Conservation (phyloP, 2,797 vertebrate genomes). For the Falco concolor region DNA sequence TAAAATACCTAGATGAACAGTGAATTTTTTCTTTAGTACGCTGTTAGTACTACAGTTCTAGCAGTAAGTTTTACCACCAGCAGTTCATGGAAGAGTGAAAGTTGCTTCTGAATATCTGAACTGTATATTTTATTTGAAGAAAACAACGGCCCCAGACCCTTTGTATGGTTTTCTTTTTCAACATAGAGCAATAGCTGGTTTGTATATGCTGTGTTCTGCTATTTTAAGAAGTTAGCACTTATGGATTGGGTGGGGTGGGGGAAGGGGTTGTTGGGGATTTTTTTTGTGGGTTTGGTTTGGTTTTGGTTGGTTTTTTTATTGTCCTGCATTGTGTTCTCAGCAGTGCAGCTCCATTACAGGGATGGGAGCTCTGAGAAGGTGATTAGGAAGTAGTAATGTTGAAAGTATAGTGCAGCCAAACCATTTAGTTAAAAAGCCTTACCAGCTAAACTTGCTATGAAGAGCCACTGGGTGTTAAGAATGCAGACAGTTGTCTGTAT, state of each 20-base stretch:
- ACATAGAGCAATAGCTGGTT: not conserved
- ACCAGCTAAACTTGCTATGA: not conserved
- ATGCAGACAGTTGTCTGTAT: fast-evolving
- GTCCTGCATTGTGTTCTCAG: not conserved
- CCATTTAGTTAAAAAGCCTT: not conserved
- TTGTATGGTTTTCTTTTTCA: not conserved
- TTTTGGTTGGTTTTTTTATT: not conserved
- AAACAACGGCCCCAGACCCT: not conserved
- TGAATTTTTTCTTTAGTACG: not conserved
- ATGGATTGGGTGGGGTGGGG: not conserved
- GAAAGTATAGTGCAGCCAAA: not conserved
- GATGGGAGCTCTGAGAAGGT: not conserved
- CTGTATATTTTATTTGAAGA: not conserved
- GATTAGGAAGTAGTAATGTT: not conserved
- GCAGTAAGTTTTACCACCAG: not conserved
- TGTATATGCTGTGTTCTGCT: not conserved
- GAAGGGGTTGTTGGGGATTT: too few species aligned
- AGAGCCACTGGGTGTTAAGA: not conserved
- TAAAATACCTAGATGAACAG: not conserved
- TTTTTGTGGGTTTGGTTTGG: too few species aligned
- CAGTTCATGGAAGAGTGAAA: not conserved
- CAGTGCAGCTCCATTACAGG: not conserved
- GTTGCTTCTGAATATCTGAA: not conserved
- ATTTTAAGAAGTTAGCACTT: not conserved
- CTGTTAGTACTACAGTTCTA: not conserved